Percentiles rank a stretch among this genome's conserved stretches.
phyloP scores from a whole-genome alignment of 2,888 invertebrate species.

The Parnassius glacialis region DNA sequence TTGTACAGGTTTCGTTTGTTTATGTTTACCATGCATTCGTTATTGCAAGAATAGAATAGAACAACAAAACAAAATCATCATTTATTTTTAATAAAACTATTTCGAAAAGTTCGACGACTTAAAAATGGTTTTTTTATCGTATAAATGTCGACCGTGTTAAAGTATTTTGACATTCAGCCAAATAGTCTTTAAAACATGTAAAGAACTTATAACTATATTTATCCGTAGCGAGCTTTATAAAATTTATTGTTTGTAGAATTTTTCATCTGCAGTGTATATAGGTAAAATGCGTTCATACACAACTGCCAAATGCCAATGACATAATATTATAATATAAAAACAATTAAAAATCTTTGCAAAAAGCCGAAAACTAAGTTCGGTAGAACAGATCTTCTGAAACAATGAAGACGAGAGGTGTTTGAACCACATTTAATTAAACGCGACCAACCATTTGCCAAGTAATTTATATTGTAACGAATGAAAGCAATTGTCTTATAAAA shows the following conservation, averaged over 20 bases:
- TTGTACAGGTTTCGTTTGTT: background rate
- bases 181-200: constrained; percentile 1
- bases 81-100: constrained; percentile 2
- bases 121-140: background rate
- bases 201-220: background rate
- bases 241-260: too few species aligned
- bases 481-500: too few species aligned
- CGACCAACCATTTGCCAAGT: constrained; percentile 8
- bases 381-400: constrained; percentile 48
- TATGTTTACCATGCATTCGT: background rate
- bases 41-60: constrained; percentile 11
- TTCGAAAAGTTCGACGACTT: constrained; percentile 4
- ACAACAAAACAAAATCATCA: background rate
- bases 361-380: constrained; percentile 47
- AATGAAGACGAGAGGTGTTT: constrained; percentile 51
- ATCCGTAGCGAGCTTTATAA: background rate
- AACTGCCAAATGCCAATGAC: background rate
- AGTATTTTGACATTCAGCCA: constrained; percentile 16
- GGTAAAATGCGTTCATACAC: constrained; percentile 39
- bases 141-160: background rate
- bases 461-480: constrained; percentile 9
- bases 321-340: too few species aligned
- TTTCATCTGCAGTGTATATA: too few species aligned
- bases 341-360: constrained; percentile 4
- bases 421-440: constrained; percentile 40